Conservation (phyloP, 2,888 invertebrate species). For the Patella pellucida region DNA sequence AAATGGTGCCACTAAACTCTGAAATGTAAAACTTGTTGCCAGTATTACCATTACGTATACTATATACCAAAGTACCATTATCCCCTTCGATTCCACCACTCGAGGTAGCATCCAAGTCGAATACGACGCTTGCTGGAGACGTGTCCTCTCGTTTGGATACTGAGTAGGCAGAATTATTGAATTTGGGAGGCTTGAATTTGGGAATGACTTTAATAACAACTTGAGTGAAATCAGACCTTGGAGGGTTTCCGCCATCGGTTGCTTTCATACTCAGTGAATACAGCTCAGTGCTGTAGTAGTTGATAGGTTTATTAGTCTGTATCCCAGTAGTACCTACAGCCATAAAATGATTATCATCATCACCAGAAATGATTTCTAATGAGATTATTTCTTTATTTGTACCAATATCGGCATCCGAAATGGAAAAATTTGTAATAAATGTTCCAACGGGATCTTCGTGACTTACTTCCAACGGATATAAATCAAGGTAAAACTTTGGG, state of each 20-base stretch:
- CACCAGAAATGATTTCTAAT: constrained; percentile 76
- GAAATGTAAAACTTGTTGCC: constrained; percentile 40
- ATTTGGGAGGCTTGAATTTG: constrained; percentile 36
- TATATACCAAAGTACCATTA: constrained; percentile 37
- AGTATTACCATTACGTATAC: constrained; percentile 39
- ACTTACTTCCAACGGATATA: constrained; percentile 80
- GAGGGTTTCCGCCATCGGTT: constrained; percentile 39
- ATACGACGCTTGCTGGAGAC: constrained; percentile 33
- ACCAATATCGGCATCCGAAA: constrained; percentile 87
- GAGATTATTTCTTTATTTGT: constrained; percentile 83
- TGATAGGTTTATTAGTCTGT: constrained; percentile 33
- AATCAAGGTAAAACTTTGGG: constrained; percentile 81
- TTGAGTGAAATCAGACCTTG: constrained; percentile 33
- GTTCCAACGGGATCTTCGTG: constrained; percentile 90
- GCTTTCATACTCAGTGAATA: constrained; percentile 44
- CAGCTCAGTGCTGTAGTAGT: constrained; percentile 38
- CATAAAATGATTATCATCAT: constrained; percentile 39
- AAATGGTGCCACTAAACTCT: constrained; percentile 43
- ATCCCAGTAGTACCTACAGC: constrained; percentile 30
- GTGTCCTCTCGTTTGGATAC: constrained; percentile 40
- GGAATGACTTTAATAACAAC: constrained; percentile 46
- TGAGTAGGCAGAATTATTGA: constrained; percentile 22
- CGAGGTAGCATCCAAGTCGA: constrained; percentile 46
- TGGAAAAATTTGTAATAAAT: constrained; percentile 84
- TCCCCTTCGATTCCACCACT: constrained; percentile 42